Evolutionary conservation across 2,113 vertebrate species (phyloP).

Genomic region (Percina caprodes): DNA sequence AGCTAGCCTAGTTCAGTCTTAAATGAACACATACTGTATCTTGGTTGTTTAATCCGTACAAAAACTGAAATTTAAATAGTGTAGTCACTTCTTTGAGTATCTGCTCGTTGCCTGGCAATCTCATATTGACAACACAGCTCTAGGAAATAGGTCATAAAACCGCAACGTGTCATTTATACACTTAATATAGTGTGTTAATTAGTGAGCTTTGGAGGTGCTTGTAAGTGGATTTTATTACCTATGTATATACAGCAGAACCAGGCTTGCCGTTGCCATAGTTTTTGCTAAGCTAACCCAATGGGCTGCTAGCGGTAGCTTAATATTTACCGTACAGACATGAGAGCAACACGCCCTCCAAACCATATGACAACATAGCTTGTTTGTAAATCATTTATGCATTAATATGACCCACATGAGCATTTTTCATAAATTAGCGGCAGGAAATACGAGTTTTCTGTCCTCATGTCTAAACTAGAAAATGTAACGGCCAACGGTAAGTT

Average conservation of each 20-base stretch:
- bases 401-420: too few relatives aligned
- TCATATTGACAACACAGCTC: not conserved
- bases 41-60: not conserved
- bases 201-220: not conserved
- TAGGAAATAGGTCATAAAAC: not conserved
- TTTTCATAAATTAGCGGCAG: too few relatives aligned
- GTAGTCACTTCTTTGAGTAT: not conserved
- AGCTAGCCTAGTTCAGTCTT: not conserved
- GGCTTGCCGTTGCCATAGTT: not conserved
- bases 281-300: slow-evolving; percentile 10
- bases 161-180: not conserved
- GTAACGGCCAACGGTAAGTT: too few relatives aligned
- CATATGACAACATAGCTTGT: too few relatives aligned
- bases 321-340: slow-evolving; percentile 5
- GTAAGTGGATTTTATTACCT: not conserved
- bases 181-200: not conserved
- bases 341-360: too few relatives aligned
- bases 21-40: not conserved
- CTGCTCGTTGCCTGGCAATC: not conserved
- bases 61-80: not conserved
- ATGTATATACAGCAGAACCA: not conserved
- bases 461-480: too few relatives aligned
- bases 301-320: not conserved
- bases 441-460: too few relatives aligned
- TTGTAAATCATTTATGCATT: too few relatives aligned